phyloP scores from a whole-genome alignment of 35 echinoderm and acorn worm species.

The Diadema setosum region DNA sequence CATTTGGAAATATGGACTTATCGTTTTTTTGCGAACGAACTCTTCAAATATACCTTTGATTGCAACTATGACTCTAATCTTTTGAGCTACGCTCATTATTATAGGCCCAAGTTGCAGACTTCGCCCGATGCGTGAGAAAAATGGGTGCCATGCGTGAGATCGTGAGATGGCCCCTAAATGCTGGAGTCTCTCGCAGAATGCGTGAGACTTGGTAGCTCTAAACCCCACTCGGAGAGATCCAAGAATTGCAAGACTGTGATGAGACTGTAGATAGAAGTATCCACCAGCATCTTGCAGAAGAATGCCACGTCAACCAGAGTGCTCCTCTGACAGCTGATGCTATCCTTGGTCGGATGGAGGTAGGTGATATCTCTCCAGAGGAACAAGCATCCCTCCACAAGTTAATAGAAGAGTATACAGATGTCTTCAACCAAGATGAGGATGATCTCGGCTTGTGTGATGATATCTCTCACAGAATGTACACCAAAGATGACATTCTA shows the following conservation, averaged over 20 bases:
- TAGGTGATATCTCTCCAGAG: not conserved
- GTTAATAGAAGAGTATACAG: not conserved
- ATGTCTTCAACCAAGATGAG: conserved; percentile 30
- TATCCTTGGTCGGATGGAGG: not conserved
- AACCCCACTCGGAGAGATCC: not conserved
- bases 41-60: too few relatives aligned
- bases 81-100: too few relatives aligned
- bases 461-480: not conserved
- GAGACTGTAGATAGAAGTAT: not conserved
- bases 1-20: too few relatives aligned
- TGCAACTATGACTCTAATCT: too few relatives aligned
- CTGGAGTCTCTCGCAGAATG: too few relatives aligned
- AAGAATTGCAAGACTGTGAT: not conserved
- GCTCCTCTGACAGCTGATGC: not conserved
- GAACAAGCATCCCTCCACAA: not conserved
- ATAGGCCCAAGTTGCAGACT: too few relatives aligned
- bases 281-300: not conserved
- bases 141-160: too few relatives aligned
- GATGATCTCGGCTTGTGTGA: conserved; percentile 39
- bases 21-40: too few relatives aligned
- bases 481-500: conserved; percentile 1
- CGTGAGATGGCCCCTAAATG: too few relatives aligned
- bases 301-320: not conserved
- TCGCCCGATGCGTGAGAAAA: too few relatives aligned
- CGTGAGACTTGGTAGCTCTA: too few relatives aligned